phyloP scores from a whole-genome alignment of 2,797 vertebrate genomes.

The Pitangus sulphuratus region DNA sequence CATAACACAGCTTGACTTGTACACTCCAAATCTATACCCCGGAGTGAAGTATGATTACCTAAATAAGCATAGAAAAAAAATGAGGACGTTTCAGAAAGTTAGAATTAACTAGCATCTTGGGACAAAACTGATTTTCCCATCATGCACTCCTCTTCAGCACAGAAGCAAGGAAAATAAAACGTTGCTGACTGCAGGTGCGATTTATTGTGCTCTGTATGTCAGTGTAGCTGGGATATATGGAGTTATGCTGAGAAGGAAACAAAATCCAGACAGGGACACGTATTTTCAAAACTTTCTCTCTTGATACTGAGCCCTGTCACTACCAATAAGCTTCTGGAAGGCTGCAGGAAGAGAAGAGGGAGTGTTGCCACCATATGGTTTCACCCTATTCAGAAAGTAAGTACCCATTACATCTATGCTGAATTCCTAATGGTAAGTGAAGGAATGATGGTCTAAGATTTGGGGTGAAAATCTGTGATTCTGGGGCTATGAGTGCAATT shows the following conservation, averaged over 20 bases:
- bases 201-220: background rate
- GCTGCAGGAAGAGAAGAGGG: background rate
- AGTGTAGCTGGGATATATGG: background rate
- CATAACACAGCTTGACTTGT: background rate
- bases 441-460: background rate
- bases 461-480: background rate
- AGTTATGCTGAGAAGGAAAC: background rate
- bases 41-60: background rate
- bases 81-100: background rate
- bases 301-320: background rate
- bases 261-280: background rate
- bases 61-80: constrained; percentile 17
- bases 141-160: background rate
- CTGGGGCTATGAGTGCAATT: background rate
- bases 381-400: background rate
- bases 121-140: background rate
- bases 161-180: background rate
- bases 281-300: background rate
- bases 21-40: background rate
- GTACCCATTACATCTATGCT: background rate
- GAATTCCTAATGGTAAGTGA: background rate
- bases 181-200: background rate
- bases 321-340: background rate
- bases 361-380: background rate
- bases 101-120: background rate